Base-by-base conservation (phyloP, 2,888 invertebrate genomes). In the Entomobrya multifasciata region DNA sequence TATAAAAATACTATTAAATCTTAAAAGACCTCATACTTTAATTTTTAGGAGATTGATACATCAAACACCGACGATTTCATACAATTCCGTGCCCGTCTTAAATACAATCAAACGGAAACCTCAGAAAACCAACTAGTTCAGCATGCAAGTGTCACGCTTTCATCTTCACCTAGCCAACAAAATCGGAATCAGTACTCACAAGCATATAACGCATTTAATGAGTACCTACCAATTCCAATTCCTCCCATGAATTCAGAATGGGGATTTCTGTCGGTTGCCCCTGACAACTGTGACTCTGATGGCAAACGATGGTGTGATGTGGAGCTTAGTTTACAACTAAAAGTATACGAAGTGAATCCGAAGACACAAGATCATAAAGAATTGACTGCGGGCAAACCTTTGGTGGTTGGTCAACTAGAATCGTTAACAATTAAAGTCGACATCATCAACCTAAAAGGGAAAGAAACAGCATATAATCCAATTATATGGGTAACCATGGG, bases 101-200 rank as follows among this genome's bases (percentile, higher is more conserved):
- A 67, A 70, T 86, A 77, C 44, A 86, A 86, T 77, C 52, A 76
- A 27, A 81, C 86, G 5, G 20, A 25, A n/a, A 11, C 25, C 27
- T 10, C 15, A 44, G 8, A 27, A 62, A 5, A 36, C 10, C 0
- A 5, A 79, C n/a, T n/a, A n/a, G 36, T 11, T 13, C 1, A 36
- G 8, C 80, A 55, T 13, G 41, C 67, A 20, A 60, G 36, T n/a
- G 11, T 62, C 3, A 5, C n/a, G n/a, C 17, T 62, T 1, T 27
- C 13, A 30, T 17, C 47, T n/a, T n/a, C n/a, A n/a, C n/a, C n/a
- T n/a, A n/a, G 49, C 0, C 0, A 13, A 65, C 25, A 15, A 5
- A 6, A 30, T 2, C 27, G 17, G 62, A 6, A 70, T 8, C 17
- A 20, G 11, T 57, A 57, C 27, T 25, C 44, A 60, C 4, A 47